Evolutionary conservation across 1,140 invertebrate species (phyloP).

Genomic region (Zaprionus taronus): DNA sequence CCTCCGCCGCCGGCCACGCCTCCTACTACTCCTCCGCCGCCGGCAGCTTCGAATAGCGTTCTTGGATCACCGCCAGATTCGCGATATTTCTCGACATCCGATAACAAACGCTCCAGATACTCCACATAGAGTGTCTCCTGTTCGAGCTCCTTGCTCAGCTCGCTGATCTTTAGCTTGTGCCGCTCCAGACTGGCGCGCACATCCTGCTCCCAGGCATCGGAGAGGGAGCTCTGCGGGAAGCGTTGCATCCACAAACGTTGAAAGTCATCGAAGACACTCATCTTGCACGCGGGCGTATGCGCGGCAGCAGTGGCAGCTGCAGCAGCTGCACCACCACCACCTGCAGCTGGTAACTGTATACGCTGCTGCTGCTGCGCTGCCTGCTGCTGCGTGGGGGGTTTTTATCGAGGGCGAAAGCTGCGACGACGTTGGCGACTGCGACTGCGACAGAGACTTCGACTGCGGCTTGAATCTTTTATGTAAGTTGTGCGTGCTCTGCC

Average conservation of each 20-base stretch:
- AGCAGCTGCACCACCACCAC: constrained; percentile 15
- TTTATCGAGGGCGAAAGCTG: constrained; percentile 24
- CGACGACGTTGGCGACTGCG: constrained; percentile 18
- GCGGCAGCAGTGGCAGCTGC: constrained; percentile 21
- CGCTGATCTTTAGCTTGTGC: constrained; percentile 92
- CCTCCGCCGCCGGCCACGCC: constrained; percentile 15
- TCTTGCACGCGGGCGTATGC: constrained; percentile 66
- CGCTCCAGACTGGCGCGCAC: constrained; percentile 93
- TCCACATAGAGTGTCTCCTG: constrained; percentile 96
- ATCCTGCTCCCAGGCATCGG: constrained; percentile 95
- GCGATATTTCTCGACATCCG: constrained; percentile 91
- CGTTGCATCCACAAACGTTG: constrained; percentile 94
- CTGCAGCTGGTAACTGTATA: constrained; percentile 13
- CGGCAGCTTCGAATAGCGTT: constrained; percentile 75
- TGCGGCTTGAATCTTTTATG: constrained; percentile 62
- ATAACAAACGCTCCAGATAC: constrained; percentile 92
- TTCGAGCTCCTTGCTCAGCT: constrained; percentile 92
- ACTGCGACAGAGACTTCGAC: constrained; percentile 18
- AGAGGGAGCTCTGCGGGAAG: constrained; percentile 94
- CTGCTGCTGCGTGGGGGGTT: constrained; percentile 16
- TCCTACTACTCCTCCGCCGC: constrained; percentile 28
- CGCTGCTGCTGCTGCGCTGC: constrained; percentile 18
- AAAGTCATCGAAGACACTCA: constrained; percentile 95
- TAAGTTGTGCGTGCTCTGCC: constrained; percentile 66
- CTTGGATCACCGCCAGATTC: constrained; percentile 85